phyloP scores from a whole-genome alignment of 2,888 invertebrate genomes.

The Dinocampus coccinellae region DNA sequence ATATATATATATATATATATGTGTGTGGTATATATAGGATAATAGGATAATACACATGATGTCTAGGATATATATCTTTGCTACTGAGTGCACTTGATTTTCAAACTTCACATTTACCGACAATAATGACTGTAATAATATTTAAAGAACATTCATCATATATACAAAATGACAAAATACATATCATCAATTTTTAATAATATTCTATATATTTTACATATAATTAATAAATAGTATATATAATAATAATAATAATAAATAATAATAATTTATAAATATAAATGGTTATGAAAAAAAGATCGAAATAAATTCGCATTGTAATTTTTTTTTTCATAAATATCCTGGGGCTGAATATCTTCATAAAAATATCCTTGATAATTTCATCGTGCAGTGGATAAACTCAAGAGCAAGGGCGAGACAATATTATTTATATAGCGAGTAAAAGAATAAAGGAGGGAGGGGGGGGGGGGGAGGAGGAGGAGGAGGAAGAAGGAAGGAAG shows the following conservation, averaged over 20 bases:
- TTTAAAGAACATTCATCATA: neutral
- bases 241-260: neutral
- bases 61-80: constrained; percentile 17
- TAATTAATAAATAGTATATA: neutral
- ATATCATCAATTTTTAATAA: neutral
- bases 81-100: constrained; percentile 12
- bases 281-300: neutral
- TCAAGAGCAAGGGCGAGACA: neutral
- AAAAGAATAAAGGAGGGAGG: neutral
- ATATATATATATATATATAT: neutral
- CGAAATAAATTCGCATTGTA: neutral
- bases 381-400: constrained; percentile 26
- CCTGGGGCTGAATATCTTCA: neutral
- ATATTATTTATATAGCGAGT: neutral
- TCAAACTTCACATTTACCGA: neutral
- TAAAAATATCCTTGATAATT: neutral
- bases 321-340: neutral
- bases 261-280: neutral
- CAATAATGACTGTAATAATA: neutral
- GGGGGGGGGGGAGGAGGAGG: neutral
- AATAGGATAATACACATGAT: constrained; percentile 4
- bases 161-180: neutral
- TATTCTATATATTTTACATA: neutral
- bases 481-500: neutral
- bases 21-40: neutral